phyloP scores from a whole-genome alignment of 92 coral and sea anemone genomes.

The Phenganax marumi region DNA sequence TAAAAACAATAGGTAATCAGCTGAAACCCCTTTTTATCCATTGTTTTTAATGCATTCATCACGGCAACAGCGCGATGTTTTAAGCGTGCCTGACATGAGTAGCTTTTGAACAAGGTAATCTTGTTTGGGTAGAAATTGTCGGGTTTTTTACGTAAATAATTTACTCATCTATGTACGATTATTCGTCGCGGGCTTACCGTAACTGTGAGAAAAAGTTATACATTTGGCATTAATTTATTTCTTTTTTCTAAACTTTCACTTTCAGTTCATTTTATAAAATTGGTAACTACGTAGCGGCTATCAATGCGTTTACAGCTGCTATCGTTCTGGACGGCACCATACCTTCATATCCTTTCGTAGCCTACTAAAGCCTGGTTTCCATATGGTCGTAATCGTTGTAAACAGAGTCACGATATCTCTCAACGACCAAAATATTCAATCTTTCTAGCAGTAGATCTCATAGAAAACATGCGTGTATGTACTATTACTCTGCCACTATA shows the following conservation, averaged over 20 bases:
- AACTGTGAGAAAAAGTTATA: background rate
- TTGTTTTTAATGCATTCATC: too few species aligned
- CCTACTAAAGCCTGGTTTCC: background rate
- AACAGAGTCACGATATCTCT: background rate
- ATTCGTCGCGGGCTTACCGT: background rate
- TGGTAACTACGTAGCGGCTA: conserved; percentile 88
- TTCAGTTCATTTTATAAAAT: conserved; percentile 81
- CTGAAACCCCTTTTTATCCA: too few species aligned
- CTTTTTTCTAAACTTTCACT: background rate
- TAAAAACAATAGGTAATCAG: too few species aligned
- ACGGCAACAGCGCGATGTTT: too few species aligned
- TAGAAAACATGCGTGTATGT: too few species aligned
- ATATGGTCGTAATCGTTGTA: background rate
- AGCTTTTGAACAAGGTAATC: too few species aligned
- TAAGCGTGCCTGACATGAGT: too few species aligned
- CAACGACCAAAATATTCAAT: too few species aligned
- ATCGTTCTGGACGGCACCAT: conserved; percentile 78
- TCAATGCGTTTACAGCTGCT: conserved; percentile 96
- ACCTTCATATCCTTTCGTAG: conserved; percentile 89
- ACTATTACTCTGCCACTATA: too few species aligned
- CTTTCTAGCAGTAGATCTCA: too few species aligned
- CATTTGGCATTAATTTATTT: background rate
- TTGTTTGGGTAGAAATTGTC: too few species aligned
- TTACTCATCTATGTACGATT: background rate
- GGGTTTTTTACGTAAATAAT: too few species aligned